Percentiles rank a stretch among this genome's conserved stretches.
Conservation (phyloP, 2,888 invertebrate genomes). For the Drosophila tanythrix region DNA sequence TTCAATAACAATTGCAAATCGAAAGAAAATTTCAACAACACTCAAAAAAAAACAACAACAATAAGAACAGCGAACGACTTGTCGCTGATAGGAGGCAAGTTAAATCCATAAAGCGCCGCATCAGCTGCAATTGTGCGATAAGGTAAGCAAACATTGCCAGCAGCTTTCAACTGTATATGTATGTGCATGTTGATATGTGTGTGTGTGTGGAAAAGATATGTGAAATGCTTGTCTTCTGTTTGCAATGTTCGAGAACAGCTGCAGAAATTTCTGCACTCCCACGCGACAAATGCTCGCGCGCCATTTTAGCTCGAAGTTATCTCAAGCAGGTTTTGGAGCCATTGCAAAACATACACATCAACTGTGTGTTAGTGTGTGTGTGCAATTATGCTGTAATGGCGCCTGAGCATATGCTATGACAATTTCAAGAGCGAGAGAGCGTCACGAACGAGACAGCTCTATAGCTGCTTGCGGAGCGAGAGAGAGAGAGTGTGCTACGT, state of each 20-base stretch:
- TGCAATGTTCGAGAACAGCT: slow-evolving; percentile 66
- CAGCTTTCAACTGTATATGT: slow-evolving; percentile 7
- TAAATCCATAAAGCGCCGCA: slow-evolving; percentile 58
- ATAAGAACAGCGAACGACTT: slow-evolving; percentile 45
- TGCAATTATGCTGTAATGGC: slow-evolving; percentile 54
- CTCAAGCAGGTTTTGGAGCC: slow-evolving; percentile 48
- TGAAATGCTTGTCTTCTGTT: slow-evolving; percentile 1
- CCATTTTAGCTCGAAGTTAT: slow-evolving; percentile 55
- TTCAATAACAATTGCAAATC: slow-evolving; percentile 28
- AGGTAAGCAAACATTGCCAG: slow-evolving; percentile 65
- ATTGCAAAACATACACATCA: slow-evolving; percentile 27
- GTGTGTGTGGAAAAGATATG: slow-evolving; percentile 2
- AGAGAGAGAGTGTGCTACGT: slow-evolving; percentile 12
- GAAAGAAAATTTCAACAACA: slow-evolving; percentile 26
- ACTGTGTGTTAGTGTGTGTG: not conserved
- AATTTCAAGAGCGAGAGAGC: slow-evolving; percentile 40
- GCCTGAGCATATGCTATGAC: slow-evolving; percentile 73
- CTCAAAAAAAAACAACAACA: slow-evolving; percentile 44
- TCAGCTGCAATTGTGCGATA: slow-evolving; percentile 76
- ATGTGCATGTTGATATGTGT: not conserved
- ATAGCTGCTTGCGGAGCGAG: slow-evolving; percentile 11
- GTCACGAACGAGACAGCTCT: slow-evolving; percentile 43
- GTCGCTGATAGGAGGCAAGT: slow-evolving; percentile 54
- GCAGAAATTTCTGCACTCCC: slow-evolving; percentile 69
- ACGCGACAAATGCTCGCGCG: slow-evolving; percentile 56